Percentiles rank a stretch among this genome's conserved stretches.
Evolutionary conservation across 2,888 invertebrate genomes (phyloP).

Genomic region (Nymphalis polychloros): DNA sequence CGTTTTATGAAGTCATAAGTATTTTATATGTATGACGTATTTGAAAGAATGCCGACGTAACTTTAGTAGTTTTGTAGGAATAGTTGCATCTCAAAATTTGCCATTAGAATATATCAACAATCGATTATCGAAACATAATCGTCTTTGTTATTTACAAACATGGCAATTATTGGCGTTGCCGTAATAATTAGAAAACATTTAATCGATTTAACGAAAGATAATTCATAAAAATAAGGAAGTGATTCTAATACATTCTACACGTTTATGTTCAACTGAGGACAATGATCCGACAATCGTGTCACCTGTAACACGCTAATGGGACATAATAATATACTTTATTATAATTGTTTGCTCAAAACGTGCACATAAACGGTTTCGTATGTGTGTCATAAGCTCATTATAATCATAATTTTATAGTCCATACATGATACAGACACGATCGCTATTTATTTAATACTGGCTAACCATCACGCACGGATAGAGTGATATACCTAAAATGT

Average conservation of each 20-base stretch:
- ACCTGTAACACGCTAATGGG: conserved; percentile 18
- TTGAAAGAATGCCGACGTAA: no score
- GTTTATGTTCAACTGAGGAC: conserved; percentile 12
- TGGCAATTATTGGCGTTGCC: no score
- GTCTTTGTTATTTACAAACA: no score
- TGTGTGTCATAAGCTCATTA: neutral
- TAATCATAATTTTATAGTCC: neutral
- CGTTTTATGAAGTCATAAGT: no score
- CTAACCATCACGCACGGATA: no score
- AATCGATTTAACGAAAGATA: neutral
- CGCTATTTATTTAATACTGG: no score
- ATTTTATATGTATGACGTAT: no score
- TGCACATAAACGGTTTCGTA: neutral
- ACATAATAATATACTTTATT: conserved; percentile 6
- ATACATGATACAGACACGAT: neutral
- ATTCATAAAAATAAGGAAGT: conserved; percentile 14
- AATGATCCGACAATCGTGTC: conserved; percentile 27
- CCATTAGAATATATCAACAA: no score
- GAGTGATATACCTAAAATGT: no score
- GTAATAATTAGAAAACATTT: neutral
- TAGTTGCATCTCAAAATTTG: no score
- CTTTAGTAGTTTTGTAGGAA: no score
- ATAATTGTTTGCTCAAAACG: neutral
- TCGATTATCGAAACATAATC: no score
- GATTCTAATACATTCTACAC: conserved; percentile 6